A percentile compares a stretch with the other conserved stretches of the same genome.
Conservation (phyloP, 2,113 vertebrate species). For the Anolis carolinensis region DNA sequence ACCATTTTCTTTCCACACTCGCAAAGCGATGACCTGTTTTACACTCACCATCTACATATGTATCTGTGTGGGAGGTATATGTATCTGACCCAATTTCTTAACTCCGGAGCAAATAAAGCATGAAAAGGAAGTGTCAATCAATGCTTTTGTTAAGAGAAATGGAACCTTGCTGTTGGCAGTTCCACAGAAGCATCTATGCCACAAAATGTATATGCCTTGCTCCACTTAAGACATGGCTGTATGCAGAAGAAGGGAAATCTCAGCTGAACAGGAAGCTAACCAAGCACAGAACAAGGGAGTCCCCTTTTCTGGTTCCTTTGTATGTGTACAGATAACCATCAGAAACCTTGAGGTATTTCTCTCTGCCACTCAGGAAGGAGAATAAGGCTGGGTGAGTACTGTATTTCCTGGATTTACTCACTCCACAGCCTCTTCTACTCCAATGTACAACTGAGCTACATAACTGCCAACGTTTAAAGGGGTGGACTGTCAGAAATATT, state of each 20-base stretch:
- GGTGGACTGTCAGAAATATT: too few relatives aligned
- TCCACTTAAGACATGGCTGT: background rate
- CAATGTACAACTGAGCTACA: background rate
- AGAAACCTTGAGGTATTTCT: background rate
- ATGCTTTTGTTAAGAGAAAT: constrained; percentile 17
- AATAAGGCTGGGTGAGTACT: too few relatives aligned
- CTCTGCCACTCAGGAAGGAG: background rate
- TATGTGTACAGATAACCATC: background rate
- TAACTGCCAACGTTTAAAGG: background rate
- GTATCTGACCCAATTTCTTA: constrained; percentile 1
- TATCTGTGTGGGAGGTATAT: constrained; percentile 22
- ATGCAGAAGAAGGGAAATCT: background rate
- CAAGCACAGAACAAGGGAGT: background rate
- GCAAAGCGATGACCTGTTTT: constrained; percentile 11
- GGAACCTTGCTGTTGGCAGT: background rate
- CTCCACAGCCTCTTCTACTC: too few relatives aligned
- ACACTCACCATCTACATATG: constrained; percentile 9
- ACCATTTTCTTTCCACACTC: constrained; percentile 29
- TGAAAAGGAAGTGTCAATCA: constrained; percentile 19
- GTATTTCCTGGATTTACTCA: background rate
- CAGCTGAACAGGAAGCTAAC: background rate
- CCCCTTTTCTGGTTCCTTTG: too few relatives aligned
- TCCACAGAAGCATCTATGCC: background rate
- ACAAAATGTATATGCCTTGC: background rate
- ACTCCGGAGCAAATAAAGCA: fast-evolving